Base-by-base conservation (phyloP, 23 tunicate species). In the Ascidia mentula region DNA sequence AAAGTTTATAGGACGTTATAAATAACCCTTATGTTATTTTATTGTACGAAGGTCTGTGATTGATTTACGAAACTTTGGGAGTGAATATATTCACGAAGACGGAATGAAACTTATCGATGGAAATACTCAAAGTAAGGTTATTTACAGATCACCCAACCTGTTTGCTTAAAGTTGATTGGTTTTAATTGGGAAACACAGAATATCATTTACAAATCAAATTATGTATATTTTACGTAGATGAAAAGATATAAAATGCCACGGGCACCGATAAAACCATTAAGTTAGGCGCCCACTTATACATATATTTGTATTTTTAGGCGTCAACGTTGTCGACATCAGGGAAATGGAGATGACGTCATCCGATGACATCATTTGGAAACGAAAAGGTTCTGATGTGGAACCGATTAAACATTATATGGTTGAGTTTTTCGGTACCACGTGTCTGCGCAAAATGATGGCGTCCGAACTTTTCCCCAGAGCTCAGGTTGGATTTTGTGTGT, bases 41-140 rank as follows among this genome's bases (percentile, higher is more conserved):
- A 18, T 34, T 15, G 60, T 40, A 28, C 34, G 45, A 28, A 86
- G 90, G 39, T 46, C 86, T 59, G 86, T 86, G 22, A 13, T 86
- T n/a, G 90, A 86, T 60, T 32, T 86, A 3, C 42, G 90, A 72
- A 69, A 60, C 37, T 74, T 22, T 0, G 45, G 37, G 60, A 79
- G 53, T 32, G 90, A 86, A 80, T 86, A 86, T 40, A 9, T 15
- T 3, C 36, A 59, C 26, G 72, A 74, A 30, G 69, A 45, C 31
- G 90, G 90, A n/a, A 32, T 60, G 69, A 86, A 86, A 45, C 59
- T 80, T 3, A 38, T 86, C 30, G 90, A 86, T 38, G 65, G 65
- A 53, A 37, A 31, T 18, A 36, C 26, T 9, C 22, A 9, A 53
- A 28, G 65, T 53, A 53, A 26, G 65, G 24, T 53, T 20, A 12